Evolutionary conservation across 2,797 vertebrate genomes (phyloP), one percentile per base, ranked within the genome.

Genomic region (Onychomys arenicola): DNA sequence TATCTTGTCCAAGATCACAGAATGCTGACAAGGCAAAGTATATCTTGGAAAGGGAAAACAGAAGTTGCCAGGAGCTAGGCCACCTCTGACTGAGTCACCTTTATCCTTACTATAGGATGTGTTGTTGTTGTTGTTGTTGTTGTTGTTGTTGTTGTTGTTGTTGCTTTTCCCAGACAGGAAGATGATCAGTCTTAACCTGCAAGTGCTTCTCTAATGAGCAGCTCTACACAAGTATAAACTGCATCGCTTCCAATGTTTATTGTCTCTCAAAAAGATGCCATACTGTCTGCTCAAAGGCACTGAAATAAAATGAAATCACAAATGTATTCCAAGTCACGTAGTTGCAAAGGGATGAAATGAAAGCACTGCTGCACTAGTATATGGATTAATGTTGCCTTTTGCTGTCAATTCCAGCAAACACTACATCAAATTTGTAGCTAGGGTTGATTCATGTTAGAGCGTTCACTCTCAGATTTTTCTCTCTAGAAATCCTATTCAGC

Each of bases 311-410:
- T 81, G 84, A 97, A 95, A 97, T 96, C 75, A 95, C 90, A 98
- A 97, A 97, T 96, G 77, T 94, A 97, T 98, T 97, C 90, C 95
- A 95, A 97, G 85, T 95, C 94, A 97, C 52, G 43, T 82, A 87
- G 88, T 43, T 97, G 69, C 69, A 94, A 95, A 95, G 71, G 89
- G 89, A 94, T 95, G 93, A 95, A 96, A 97, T 96, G 92, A 98
- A 97, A 97, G 89, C 80, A 93, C 71, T 82, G 65, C 86, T 89
- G 49, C 86, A 92, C 59, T 69, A 94, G 76, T 94, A 76, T 95
- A 97, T 93, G 86, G 94, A 97, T 97, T 97, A 97, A 96, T 91
- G 95, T 88, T 97, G 94, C 63, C 75, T 97, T 98, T 97, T 98
- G 95, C 90, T 96, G 94, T 97, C 97, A 97, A 76, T 96, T 97